Conservation (phyloP, 2,113 vertebrate species). For the Petrocephalus microphthalmus region DNA sequence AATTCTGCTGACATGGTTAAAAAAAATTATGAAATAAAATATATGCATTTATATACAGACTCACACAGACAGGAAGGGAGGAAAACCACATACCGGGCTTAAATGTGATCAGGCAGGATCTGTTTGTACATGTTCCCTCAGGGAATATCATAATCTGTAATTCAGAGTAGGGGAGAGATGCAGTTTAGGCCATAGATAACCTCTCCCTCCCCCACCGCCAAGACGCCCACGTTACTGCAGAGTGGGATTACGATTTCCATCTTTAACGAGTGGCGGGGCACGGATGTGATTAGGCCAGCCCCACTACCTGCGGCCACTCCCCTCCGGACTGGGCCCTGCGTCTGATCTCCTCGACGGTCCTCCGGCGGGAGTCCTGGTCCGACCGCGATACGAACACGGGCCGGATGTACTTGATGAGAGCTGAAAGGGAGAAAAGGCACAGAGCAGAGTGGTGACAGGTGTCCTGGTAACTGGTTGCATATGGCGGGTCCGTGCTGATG, state of each 20-base stretch:
- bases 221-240: too few species aligned
- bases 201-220: neutral
- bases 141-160: constrained; percentile 97
- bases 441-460: neutral
- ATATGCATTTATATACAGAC: neutral
- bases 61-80: neutral
- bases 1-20: neutral
- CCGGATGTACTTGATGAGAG: constrained; percentile 88
- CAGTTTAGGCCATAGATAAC: neutral
- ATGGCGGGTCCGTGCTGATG: neutral
- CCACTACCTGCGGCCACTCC: constrained; percentile 86
- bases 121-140: constrained; percentile 95
- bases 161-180: neutral
- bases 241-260: neutral
- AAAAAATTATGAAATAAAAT: neutral
- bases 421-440: constrained; percentile 50
- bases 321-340: constrained; percentile 79
- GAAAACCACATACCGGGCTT: constrained; percentile 82
- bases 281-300: neutral
- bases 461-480: neutral
- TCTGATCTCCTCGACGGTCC: constrained; percentile 91
- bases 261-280: neutral
- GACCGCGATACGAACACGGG: constrained; percentile 92
- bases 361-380: constrained; percentile 89
- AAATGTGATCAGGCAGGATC: constrained; percentile 95